Percentiles rank a stretch among this genome's conserved stretches.
These are phyloP conservation scores for Cyaniris semiargus DNA, from an alignment of 2,888 invertebrate genomes.

Conservation along the genomic window DNA sequence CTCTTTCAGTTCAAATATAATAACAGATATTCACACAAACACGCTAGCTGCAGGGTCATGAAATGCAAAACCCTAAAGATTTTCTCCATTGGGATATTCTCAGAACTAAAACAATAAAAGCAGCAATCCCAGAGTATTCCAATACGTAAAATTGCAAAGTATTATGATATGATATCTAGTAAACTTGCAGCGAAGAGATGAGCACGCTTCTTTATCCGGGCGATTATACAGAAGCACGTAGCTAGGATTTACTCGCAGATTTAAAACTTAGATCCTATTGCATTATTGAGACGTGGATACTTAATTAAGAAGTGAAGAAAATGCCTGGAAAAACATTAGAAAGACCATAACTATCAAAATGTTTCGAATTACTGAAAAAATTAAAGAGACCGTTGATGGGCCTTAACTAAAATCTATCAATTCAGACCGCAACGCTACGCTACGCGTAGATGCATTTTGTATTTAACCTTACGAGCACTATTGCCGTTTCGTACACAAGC, in stretches of 20 bases:
- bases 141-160: constrained; percentile 5
- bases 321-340: neutral
- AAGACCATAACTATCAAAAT: neutral
- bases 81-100: neutral
- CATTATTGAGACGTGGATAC: constrained; percentile 37
- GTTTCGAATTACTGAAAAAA: neutral
- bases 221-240: constrained; percentile 75
- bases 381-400: too few relatives aligned
- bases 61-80: neutral
- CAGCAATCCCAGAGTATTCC: neutral
- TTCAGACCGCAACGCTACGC: too few relatives aligned
- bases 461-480: too few relatives aligned
- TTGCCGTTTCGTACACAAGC: too few relatives aligned
- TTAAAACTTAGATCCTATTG: constrained; percentile 51
- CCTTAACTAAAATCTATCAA: too few relatives aligned
- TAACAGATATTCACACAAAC: neutral
- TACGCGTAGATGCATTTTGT: too few relatives aligned
- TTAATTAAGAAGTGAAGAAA: constrained; percentile 4
- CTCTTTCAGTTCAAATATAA: too few relatives aligned
- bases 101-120: neutral
- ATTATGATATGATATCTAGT: constrained; percentile 41
- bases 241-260: constrained; percentile 65
- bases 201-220: constrained; percentile 69
- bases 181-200: constrained; percentile 60
- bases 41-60: neutral